A percentile compares a stretch with the other conserved stretches of the same genome.
Conservation (phyloP, 2,888 invertebrate genomes). For the Eupithecia vulgata region DNA sequence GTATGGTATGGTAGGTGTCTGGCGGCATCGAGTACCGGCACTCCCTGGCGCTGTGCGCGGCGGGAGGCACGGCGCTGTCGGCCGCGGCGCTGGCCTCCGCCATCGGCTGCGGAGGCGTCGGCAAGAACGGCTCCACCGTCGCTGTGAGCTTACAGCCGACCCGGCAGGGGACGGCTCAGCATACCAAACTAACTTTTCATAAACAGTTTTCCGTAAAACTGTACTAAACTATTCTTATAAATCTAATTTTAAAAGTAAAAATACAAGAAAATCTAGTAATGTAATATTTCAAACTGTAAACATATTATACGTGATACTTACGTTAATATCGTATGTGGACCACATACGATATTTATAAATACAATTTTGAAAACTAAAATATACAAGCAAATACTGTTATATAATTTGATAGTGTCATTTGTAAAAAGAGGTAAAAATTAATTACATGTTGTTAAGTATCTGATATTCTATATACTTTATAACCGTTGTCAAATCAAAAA, state of each 20-base stretch:
- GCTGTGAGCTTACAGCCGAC: slow-evolving; percentile 89
- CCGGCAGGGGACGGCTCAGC: not conserved
- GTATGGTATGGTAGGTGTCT: slow-evolving; percentile 61
- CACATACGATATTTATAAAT: not conserved
- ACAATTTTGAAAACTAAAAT: not conserved
- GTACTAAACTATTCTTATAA: not conserved
- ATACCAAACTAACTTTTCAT: not conserved
- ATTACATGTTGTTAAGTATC: too few relatives aligned
- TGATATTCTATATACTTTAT: not conserved
- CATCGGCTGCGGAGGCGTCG: slow-evolving; percentile 95
- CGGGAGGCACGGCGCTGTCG: slow-evolving; percentile 78
- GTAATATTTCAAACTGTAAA: not conserved
- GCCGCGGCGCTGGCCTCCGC: slow-evolving; percentile 89
- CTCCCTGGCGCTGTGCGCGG: slow-evolving; percentile 84
- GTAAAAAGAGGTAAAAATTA: not conserved
- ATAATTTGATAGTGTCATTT: not conserved
- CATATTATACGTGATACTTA: too few relatives aligned
- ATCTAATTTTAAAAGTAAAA: not conserved
- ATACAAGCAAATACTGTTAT: not conserved
- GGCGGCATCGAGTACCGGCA: slow-evolving; percentile 88
- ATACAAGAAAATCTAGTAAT: not conserved
- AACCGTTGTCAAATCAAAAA: not conserved
- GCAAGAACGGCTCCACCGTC: slow-evolving; percentile 99
- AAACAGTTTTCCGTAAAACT: not conserved
- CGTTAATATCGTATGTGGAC: too few relatives aligned